Base-by-base conservation (phyloP, 2,113 vertebrate genomes). In the Anas platyrhynchos region DNA sequence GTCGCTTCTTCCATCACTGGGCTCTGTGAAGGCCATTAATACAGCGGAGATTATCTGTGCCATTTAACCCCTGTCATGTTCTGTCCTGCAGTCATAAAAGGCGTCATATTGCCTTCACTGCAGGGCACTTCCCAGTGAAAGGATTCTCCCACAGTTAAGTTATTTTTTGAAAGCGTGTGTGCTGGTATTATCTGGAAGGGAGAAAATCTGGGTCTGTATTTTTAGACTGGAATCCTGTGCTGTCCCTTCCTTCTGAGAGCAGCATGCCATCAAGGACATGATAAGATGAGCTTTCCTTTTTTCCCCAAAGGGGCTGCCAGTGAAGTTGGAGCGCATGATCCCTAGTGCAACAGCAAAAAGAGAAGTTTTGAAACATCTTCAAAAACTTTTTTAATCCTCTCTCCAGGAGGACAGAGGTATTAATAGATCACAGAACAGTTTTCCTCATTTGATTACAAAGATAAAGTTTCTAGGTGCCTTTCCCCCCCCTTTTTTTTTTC, bases 141-240 rank as follows among this genome's bases (percentile, higher is more conserved):
- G 59, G 41, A 23, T 91, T 91, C 65, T 92, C 67, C 71, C 75
- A 27, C 2, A 13, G 16, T 89, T 50, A 76, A 59, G 14, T 73
- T 62, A 4, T 0, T 34, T 85, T 92, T 80, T 89, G 71, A 79
- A 93, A 89, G 68, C 3, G 0, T 41, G 32, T 79, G 25, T 22
- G n/a, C 62, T 1, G 2, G 21, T 59, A 15, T 85, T 76, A 55
- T 63, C 41, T 74, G 55, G 67, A 83, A 89, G 71, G 36, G 20
- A 74, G 56, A 67, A 88, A 62, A 87, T 91, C 58, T 93, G 77
- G 31, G 69, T 76, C n/a, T 79, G 13, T 93, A 87, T 89, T 95
- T 96, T 96, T 80, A 94, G 83, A 41, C 71, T 76, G 91, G 69
- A 82, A 69, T 93, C 50, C 74, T 79, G 25, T 79, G 41, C 41